Evolutionary conservation across 1,140 invertebrate genomes (phyloP), one percentile per base, ranked within the genome.

Genomic region (Brachionus asplanchnoidis): DNA sequence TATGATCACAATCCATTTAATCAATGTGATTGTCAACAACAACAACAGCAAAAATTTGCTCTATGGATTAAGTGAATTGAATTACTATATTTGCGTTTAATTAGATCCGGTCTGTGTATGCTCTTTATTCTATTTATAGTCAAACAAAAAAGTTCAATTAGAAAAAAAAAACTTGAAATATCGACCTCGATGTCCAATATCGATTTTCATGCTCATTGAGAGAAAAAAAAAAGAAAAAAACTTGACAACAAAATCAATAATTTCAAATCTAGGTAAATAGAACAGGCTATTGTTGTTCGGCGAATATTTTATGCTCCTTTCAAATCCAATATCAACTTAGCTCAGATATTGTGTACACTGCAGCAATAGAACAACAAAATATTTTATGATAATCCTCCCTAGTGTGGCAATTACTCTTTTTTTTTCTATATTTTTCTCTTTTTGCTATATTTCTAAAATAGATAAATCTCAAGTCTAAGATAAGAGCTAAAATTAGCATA

Each of bases 191-290:
- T 56, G 50, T 7, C 6, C 17, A 56, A 56, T 56, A 56, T 56
- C 50, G 50, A 56, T 56, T 56, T 56, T 56, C 12, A 56, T 56
- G 50, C 50, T n/a, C 12, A n/a, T 56, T 56, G 6, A 32, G 5
- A n/a, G n/a, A n/a, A 36, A 36, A 36, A 36, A 36, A 36, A 36
- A 7, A 36, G 0, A 36, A 36, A 36, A 36, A 56, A 56, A 56
- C 53, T 56, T 56, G 53, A 17, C 53, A 56, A 56, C 32, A 65
- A 73, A 73, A 73, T 73, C 68, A 7, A 73, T 73, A 73, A 73
- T 73, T 73, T 73, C 68, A 73, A 73, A 73, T 36, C 28, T 73
- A 73, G 68, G 68, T 73, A 73, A 73, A 36, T 73, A 73, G 68
- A 73, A 36, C 68, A 40, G 28, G n/a, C n/a, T 42, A 17, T 17